These are phyloP conservation scores for Xiphorhynchus elegans DNA, from an alignment of 2,113 vertebrate species.

Conservation along the genomic window DNA sequence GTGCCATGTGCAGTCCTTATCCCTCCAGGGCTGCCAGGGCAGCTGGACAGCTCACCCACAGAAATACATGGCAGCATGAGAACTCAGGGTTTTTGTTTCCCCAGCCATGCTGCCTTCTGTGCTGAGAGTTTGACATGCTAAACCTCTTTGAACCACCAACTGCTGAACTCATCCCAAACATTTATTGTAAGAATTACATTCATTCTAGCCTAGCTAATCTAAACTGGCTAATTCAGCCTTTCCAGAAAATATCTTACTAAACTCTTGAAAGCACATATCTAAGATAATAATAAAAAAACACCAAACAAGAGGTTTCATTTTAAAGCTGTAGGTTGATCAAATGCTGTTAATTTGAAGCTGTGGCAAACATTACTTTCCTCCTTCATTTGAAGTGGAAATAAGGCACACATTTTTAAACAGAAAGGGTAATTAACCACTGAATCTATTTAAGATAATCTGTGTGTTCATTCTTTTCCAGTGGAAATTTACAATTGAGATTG, in stretches of 20 bases:
- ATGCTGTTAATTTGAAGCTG: conserved; percentile 49
- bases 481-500: conserved; percentile 57
- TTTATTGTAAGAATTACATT: neutral
- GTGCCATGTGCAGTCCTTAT: neutral
- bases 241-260: neutral
- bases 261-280: neutral
- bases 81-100: neutral
- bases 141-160: neutral
- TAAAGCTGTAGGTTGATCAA: conserved; percentile 12
- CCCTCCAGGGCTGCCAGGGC: neutral
- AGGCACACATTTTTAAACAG: conserved; percentile 63
- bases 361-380: conserved; percentile 49
- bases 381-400: conserved; percentile 65
- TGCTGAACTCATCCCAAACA: neutral
- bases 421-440: conserved; percentile 68
- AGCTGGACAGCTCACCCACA: neutral
- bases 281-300: neutral
- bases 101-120: neutral
- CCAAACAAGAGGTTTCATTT: conserved; percentile 22
- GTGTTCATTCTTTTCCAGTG: conserved; percentile 26
- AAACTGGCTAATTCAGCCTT: neutral
- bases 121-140: neutral
- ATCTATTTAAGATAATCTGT: conserved; percentile 60
- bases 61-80: neutral
- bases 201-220: neutral